phyloP scores from a whole-genome alignment of 2,113 vertebrate genomes.

The Istiophorus platypterus region DNA sequence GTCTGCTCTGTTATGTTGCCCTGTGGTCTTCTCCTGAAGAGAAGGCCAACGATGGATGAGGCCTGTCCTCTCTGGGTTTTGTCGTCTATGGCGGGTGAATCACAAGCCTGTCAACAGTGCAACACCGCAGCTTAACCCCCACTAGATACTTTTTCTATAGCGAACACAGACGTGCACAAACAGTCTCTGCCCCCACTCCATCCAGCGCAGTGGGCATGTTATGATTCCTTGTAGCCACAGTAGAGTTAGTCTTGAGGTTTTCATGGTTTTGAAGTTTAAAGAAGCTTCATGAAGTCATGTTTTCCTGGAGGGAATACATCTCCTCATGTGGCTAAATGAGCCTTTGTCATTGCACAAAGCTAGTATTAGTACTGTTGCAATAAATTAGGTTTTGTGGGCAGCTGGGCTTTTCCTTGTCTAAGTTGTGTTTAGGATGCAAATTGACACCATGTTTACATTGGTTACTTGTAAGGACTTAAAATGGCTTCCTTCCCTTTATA shows the following conservation, averaged over 20 bases:
- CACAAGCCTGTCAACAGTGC: slow-evolving; percentile 66
- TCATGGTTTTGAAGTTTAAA: slow-evolving; percentile 59
- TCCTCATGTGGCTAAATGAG: slow-evolving; percentile 58
- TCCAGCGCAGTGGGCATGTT: slow-evolving; percentile 46
- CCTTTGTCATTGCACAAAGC: slow-evolving; percentile 48
- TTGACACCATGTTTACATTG: slow-evolving; percentile 74
- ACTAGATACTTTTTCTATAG: slow-evolving; percentile 26
- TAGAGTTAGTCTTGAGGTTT: slow-evolving; percentile 54
- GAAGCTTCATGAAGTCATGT: slow-evolving; percentile 56
- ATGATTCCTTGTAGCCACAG: slow-evolving; percentile 50
- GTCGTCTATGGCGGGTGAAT: slow-evolving; percentile 67
- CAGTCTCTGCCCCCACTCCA: slow-evolving; percentile 15
- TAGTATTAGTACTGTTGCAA: slow-evolving; percentile 37
- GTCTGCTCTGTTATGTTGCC: slow-evolving; percentile 65
- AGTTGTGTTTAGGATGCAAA: slow-evolving; percentile 60
- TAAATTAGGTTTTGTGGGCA: slow-evolving; percentile 37
- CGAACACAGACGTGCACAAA: slow-evolving; percentile 1
- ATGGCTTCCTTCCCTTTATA: slow-evolving; percentile 65
- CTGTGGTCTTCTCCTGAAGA: slow-evolving; percentile 67
- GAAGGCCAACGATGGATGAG: slow-evolving; percentile 72
- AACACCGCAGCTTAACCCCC: slow-evolving; percentile 46
- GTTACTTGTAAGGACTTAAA: slow-evolving; percentile 71
- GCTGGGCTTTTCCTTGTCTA: slow-evolving; percentile 38
- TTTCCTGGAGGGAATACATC: slow-evolving; percentile 58
- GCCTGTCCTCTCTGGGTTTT: slow-evolving; percentile 67